Conservation (phyloP, 2,113 vertebrate genomes). For the Epinephelus moara region DNA sequence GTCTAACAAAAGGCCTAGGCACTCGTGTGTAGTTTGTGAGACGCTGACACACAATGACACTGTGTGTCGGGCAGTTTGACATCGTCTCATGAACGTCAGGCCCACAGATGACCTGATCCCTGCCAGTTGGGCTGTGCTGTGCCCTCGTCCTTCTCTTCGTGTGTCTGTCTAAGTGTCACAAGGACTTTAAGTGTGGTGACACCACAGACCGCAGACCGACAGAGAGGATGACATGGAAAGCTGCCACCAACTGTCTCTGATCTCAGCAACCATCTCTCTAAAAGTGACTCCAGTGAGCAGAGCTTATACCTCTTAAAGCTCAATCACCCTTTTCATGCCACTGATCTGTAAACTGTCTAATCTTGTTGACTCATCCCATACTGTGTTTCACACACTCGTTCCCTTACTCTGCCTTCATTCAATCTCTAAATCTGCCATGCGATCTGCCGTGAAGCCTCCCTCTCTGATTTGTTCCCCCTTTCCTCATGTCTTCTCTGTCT, state of each 20-base stretch:
- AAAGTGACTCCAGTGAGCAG: slow-evolving; percentile 25
- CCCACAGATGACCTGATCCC: slow-evolving; percentile 25
- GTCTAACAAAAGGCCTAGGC: slow-evolving; percentile 17
- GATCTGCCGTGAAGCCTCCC: background rate
- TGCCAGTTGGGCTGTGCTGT: background rate
- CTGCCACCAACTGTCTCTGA: slow-evolving; percentile 5
- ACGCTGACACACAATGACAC: background rate
- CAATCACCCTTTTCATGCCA: background rate
- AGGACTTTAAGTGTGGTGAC: slow-evolving; percentile 25
- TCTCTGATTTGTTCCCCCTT: slow-evolving; percentile 25
- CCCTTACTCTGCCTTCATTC: slow-evolving; percentile 12
- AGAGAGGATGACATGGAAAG: background rate
- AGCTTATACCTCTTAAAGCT: slow-evolving; percentile 5
- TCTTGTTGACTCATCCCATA: background rate
- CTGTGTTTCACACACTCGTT: slow-evolving; percentile 1
- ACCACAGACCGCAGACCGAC: slow-evolving; percentile 29
- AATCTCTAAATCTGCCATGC: slow-evolving; percentile 26
- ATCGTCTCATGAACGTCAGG: slow-evolving; percentile 29
- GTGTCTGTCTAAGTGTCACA: slow-evolving; percentile 18
- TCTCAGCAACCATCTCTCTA: slow-evolving; percentile 3
- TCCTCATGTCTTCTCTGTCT: slow-evolving; percentile 8
- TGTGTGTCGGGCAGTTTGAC: slow-evolving; percentile 26
- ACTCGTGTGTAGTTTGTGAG: background rate
- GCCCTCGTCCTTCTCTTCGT: background rate
- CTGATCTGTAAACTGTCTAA: background rate